These are phyloP conservation scores for Opisthograptis luteolata DNA, from an alignment of 2,888 invertebrate genomes.

Conservation along the genomic window DNA sequence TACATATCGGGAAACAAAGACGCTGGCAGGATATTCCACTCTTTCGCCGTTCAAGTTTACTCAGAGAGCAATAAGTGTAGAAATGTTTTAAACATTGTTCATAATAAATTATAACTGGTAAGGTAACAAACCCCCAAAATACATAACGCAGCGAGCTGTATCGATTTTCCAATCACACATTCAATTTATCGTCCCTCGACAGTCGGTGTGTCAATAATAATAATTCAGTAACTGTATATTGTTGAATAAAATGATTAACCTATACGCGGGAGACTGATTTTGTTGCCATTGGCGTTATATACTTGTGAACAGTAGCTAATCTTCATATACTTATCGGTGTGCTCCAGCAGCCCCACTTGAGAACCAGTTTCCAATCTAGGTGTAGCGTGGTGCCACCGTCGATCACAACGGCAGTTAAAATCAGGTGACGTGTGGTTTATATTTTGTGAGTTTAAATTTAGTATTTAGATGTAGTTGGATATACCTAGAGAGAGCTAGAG, in stretches of 20 bases:
- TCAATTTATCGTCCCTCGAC: slow-evolving; percentile 67
- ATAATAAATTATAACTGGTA: slow-evolving; percentile 2
- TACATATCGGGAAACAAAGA: too few relatives aligned
- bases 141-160: slow-evolving; percentile 36
- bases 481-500: too few relatives aligned
- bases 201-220: slow-evolving; percentile 81
- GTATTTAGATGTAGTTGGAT: too few relatives aligned
- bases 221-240: slow-evolving; percentile 77
- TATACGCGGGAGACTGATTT: slow-evolving; percentile 54
- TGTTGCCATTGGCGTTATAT: slow-evolving; percentile 39
- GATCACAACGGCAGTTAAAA: too few relatives aligned
- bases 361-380: too few relatives aligned
- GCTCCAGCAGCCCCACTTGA: too few relatives aligned
- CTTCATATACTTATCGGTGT: too few relatives aligned
- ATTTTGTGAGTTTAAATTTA: too few relatives aligned
- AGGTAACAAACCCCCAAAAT: slow-evolving; percentile 16
- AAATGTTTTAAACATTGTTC: not conserved
- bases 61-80: not conserved
- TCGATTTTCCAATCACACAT: slow-evolving; percentile 74
- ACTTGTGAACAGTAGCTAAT: slow-evolving; percentile 26
- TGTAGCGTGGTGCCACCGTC: too few relatives aligned
- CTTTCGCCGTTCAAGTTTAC: not conserved
- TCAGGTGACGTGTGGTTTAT: too few relatives aligned
- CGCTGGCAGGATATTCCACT: too few relatives aligned
- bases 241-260: slow-evolving; percentile 83